Percentiles rank a stretch among this genome's conserved stretches.
phyloP scores from a whole-genome alignment of 2,113 vertebrate genomes.

The Machaerirhynchus nigripectus region DNA sequence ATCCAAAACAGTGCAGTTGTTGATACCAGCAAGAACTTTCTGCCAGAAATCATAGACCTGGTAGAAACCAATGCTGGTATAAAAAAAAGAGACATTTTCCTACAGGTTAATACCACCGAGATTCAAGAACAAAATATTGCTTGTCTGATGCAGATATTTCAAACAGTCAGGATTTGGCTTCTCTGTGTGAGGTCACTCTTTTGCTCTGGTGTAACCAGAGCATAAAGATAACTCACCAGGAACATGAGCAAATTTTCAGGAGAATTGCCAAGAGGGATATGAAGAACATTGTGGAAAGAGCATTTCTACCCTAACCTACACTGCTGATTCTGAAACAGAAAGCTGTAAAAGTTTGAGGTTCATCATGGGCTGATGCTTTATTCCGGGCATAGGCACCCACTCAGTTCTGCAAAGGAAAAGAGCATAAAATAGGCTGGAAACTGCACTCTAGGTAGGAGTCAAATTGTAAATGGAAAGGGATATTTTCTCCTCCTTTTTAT shows the following conservation, averaged over 20 bases:
- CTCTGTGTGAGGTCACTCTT: neutral
- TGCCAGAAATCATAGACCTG: neutral
- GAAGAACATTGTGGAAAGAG: neutral
- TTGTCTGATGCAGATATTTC: neutral
- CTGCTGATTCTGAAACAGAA: neutral
- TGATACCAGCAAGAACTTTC: neutral
- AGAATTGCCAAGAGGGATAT: neutral
- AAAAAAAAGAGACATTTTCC: neutral
- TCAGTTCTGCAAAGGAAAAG: neutral
- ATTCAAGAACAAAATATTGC: neutral
- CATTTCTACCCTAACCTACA: neutral
- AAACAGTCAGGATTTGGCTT: neutral
- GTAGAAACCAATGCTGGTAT: neutral
- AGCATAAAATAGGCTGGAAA: neutral
- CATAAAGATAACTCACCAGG: neutral
- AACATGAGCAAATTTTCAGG: neutral
- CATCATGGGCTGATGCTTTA: neutral
- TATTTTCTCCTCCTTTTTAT: neutral
- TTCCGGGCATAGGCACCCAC: fast-evolving
- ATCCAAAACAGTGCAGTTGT: neutral
- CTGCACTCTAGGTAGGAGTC: neutral
- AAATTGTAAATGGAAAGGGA: neutral
- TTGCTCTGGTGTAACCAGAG: neutral
- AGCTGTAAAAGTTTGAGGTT: neutral
- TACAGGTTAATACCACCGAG: neutral